phyloP scores from a whole-genome alignment of 1,140 invertebrate species.

The Calliopsis andreniformis region DNA sequence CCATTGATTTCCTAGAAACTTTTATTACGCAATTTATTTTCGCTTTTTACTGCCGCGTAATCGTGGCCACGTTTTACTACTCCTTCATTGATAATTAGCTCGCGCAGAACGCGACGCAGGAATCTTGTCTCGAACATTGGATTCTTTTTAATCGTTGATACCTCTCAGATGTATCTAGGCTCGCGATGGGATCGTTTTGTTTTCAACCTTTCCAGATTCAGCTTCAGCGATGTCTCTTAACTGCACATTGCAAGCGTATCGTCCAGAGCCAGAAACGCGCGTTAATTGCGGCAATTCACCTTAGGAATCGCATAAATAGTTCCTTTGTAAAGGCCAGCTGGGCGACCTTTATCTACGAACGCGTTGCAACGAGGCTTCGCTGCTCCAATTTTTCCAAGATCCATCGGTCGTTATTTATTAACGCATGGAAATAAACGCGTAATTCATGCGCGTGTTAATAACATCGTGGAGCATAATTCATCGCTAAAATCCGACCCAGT shows the following conservation, averaged over 20 bases:
- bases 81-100: not conserved
- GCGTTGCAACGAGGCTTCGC: conserved; percentile 19
- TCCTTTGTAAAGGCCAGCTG: conserved; percentile 24
- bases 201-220: not conserved
- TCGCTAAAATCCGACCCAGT: conserved; percentile 52
- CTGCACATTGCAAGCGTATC: conserved; percentile 7
- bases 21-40: not conserved
- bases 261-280: conserved; percentile 6
- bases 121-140: too few relatives aligned
- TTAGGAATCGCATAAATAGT: conserved; percentile 41
- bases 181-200: not conserved
- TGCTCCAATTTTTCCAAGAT: conserved; percentile 52
- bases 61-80: not conserved
- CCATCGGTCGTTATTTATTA: conserved; percentile 62
- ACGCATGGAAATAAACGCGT: conserved; percentile 59
- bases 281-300: conserved; percentile 44
- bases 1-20: not conserved
- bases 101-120: too few relatives aligned
- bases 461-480: conserved; percentile 55
- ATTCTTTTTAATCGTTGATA: not conserved
- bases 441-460: conserved; percentile 59
- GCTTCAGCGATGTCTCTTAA: not conserved
- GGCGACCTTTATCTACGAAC: conserved; percentile 30
- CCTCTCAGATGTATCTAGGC: not conserved
- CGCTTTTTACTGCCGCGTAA: not conserved